phyloP scores from a whole-genome alignment of 2,113 vertebrate genomes.

The Butastur rufipennis region DNA sequence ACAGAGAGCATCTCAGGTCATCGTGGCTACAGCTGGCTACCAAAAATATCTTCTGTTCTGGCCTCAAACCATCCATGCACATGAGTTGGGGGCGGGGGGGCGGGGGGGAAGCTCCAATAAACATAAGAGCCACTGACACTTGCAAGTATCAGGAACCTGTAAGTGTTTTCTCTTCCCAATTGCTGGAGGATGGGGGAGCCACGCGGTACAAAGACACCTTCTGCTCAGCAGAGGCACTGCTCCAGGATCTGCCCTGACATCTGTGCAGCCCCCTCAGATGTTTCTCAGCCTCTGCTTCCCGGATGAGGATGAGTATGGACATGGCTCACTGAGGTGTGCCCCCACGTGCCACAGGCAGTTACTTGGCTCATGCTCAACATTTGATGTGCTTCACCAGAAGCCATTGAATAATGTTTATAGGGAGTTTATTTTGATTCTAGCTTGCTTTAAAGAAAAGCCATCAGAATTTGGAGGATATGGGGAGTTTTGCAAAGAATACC shows the following conservation, averaged over 20 bases:
- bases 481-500: not conserved
- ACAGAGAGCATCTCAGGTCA: not conserved
- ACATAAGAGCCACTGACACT: not conserved
- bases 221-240: not conserved
- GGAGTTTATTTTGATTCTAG: not conserved
- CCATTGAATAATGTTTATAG: not conserved
- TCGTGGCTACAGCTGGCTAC: not conserved
- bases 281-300: not conserved
- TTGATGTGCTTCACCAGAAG: not conserved
- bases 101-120: rapidly evolving
- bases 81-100: no score
- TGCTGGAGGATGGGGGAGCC: not conserved
- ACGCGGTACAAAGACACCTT: not conserved
- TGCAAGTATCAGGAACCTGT: not conserved
- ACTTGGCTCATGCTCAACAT: not conserved
- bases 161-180: not conserved
- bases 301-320: rapidly evolving
- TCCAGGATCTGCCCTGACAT: not conserved
- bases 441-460: not conserved
- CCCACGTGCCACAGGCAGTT: not conserved
- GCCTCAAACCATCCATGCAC: not conserved
- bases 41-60: not conserved
- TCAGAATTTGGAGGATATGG: not conserved
- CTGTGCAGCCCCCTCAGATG: not conserved
- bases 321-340: not conserved